Percentiles rank a stretch among this genome's conserved stretches.
Conservation (phyloP, 2,888 invertebrate genomes). For the Oligia strigilis region DNA sequence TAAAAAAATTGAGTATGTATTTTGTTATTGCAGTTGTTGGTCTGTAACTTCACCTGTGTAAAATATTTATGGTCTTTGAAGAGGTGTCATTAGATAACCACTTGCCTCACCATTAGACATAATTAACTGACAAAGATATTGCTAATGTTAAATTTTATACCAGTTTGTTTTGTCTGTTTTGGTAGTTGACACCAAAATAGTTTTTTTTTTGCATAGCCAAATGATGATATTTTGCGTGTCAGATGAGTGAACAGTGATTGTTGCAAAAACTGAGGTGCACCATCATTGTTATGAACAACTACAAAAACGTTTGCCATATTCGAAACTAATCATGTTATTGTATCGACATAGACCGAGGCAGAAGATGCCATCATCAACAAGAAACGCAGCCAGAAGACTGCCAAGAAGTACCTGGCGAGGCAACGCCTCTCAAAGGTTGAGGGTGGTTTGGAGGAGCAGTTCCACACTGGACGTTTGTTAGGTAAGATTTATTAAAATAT, state of each 20-base stretch:
- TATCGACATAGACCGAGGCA: constrained; percentile 93
- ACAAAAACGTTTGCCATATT: background rate
- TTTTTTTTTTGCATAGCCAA: constrained; percentile 9
- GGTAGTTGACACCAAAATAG: background rate
- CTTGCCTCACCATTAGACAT: background rate
- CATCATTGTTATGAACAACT: background rate
- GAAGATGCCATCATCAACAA: constrained; percentile 98
- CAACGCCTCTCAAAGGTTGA: constrained; percentile 99
- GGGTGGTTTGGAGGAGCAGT: constrained; percentile 98
- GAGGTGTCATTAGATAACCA: background rate
- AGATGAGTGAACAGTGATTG: constrained; percentile 84
- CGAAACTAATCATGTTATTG: constrained; percentile 21
- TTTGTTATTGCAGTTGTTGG: background rate
- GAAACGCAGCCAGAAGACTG: constrained; percentile 97
- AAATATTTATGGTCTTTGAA: background rate
- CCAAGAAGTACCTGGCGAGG: constrained; percentile 97
- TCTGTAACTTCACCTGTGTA: too few relatives aligned
- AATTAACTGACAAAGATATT: background rate
- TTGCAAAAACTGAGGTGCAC: constrained; percentile 66
- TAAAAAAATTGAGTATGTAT: background rate
- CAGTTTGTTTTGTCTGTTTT: background rate
- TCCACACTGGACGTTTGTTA: constrained; percentile 98
- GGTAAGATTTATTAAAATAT: constrained; percentile 89
- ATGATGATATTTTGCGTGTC: constrained; percentile 90
- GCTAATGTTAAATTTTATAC: background rate